Conservation (phyloP, 2,113 vertebrate species). For the Alouatta palliata region DNA sequence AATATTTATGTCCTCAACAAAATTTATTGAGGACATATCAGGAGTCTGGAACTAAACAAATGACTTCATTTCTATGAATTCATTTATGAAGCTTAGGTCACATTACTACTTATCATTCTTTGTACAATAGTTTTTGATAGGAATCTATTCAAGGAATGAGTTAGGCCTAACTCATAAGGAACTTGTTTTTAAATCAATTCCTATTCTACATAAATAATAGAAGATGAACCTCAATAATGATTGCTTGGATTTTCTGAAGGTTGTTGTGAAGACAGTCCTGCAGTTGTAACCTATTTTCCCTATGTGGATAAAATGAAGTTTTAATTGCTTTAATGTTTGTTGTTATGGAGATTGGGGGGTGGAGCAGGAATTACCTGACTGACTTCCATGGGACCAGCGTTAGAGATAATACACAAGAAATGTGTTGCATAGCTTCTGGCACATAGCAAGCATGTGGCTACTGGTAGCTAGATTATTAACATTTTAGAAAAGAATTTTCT, state of each 20-base stretch:
- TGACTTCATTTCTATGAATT: slow-evolving; percentile 12
- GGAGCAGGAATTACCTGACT: not conserved
- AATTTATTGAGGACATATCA: not conserved
- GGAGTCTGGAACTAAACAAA: not conserved
- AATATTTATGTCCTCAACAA: not conserved
- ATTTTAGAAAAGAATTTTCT: not conserved
- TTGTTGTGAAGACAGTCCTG: not conserved
- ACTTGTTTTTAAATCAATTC: not conserved
- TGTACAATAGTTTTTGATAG: not conserved
- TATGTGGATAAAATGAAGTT: not conserved
- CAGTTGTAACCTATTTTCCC: not conserved
- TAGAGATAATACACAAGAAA: not conserved
- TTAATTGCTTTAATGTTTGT: not conserved
- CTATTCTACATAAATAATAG: not conserved
- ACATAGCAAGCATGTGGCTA: not conserved
- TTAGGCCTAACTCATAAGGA: not conserved
- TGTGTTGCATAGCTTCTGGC: not conserved
- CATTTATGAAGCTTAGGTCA: slow-evolving; percentile 1
- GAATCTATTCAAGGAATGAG: not conserved
- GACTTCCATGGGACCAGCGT: not conserved
- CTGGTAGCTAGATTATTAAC: not conserved
- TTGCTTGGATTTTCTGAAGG: slow-evolving; percentile 12
- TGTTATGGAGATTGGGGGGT: not conserved
- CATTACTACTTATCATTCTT: not conserved
- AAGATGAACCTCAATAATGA: not conserved